A percentile compares a stretch with the other conserved stretches of the same genome.
Evolutionary conservation across 2,113 vertebrate genomes (phyloP).

Genomic region (Anser brachyrhynchus): DNA sequence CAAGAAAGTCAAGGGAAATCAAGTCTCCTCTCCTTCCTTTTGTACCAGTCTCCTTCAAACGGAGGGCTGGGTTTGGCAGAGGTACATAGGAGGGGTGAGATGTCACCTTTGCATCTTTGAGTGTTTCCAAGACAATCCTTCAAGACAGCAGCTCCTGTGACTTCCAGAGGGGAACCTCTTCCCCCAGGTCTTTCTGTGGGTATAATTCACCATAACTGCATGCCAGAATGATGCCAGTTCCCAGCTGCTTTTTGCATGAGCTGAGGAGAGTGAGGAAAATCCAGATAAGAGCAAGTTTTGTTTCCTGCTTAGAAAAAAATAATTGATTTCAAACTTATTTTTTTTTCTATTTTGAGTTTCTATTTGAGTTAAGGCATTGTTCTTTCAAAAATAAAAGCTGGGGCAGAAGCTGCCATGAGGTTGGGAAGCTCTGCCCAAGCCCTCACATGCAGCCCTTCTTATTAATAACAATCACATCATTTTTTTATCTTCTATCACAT

Average conservation of each 20-base stretch:
- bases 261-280: not conserved
- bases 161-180: not conserved
- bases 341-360: not conserved
- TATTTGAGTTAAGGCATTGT: not conserved
- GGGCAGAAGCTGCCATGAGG: not conserved
- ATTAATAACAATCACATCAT: not conserved
- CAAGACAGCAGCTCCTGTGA: not conserved
- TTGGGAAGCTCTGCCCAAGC: not conserved
- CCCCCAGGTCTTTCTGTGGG: fast-evolving
- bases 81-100: not conserved
- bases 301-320: not conserved
- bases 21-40: not conserved
- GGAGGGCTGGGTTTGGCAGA: not conserved
- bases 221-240: not conserved
- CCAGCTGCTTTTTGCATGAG: not conserved
- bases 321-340: not conserved
- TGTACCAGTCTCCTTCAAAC: not conserved
- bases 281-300: not conserved
- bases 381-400: not conserved
- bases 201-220: not conserved
- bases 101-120: not conserved
- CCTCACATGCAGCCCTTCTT: not conserved
- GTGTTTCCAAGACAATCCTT: not conserved
- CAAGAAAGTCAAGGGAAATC: not conserved
- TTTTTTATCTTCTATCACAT: not conserved